Evolutionary conservation across 2,888 invertebrate species (phyloP).

Genomic region (Synanthedon tipuliformis): DNA sequence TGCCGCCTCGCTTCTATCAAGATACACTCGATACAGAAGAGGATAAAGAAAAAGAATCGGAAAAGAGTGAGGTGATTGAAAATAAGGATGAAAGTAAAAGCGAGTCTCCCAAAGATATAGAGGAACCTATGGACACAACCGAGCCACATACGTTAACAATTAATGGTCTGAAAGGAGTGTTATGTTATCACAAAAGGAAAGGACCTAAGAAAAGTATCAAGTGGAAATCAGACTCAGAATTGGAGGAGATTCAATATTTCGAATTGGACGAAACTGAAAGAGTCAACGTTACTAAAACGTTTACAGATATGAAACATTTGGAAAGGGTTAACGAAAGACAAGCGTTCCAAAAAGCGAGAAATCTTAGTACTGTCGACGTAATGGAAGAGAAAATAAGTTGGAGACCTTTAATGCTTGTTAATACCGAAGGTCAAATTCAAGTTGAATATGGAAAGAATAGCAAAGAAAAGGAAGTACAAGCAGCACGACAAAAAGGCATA

Average conservation of each 20-base stretch:
- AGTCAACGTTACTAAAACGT: slow-evolving; percentile 92
- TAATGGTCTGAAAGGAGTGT: slow-evolving; percentile 79
- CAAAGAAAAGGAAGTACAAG: slow-evolving; percentile 87
- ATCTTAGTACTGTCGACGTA: slow-evolving; percentile 79
- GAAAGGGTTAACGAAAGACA: slow-evolving; percentile 89
- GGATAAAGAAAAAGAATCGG: slow-evolving; percentile 57
- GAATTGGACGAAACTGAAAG: slow-evolving; percentile 96
- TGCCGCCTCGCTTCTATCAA: slow-evolving; percentile 87
- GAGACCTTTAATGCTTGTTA: slow-evolving; percentile 78
- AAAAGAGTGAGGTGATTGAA: slow-evolving; percentile 33
- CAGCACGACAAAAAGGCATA: slow-evolving; percentile 86
- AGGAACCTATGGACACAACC: slow-evolving; percentile 41
- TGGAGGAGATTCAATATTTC: slow-evolving; percentile 89
- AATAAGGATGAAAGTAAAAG: slow-evolving; percentile 16
- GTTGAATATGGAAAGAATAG: slow-evolving; percentile 82
- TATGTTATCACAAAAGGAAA: slow-evolving; percentile 79
- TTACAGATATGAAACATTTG: slow-evolving; percentile 91
- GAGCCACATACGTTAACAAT: slow-evolving; percentile 55
- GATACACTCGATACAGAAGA: slow-evolving; percentile 85
- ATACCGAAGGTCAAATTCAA: slow-evolving; percentile 74
- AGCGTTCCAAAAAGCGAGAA: slow-evolving; percentile 81
- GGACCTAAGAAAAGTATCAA: slow-evolving; percentile 84
- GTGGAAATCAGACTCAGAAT: slow-evolving; percentile 83
- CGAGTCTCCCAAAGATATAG: slow-evolving; percentile 26
- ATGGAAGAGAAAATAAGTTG: slow-evolving; percentile 87